Conservation (phyloP, 2,797 vertebrate genomes). For the Huso huso region DNA sequence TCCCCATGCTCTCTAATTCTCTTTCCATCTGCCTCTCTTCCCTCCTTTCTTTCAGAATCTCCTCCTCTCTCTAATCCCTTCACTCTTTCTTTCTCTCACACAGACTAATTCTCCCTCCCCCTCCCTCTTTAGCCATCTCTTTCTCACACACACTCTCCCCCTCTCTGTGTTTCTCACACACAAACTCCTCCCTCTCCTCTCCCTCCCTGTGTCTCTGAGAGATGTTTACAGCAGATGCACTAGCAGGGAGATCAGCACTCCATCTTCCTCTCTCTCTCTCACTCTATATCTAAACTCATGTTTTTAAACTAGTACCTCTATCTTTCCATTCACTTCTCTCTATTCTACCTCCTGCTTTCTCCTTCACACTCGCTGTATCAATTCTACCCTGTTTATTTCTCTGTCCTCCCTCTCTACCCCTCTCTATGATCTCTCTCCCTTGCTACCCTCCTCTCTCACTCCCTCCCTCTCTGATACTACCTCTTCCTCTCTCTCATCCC, state of each 20-base stretch:
- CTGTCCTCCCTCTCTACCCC: slow-evolving; percentile 14
- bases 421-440: neutral
- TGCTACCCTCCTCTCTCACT: neutral
- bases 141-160: slow-evolving; percentile 5
- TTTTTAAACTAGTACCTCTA: no score
- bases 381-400: neutral
- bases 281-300: no score
- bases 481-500: neutral
- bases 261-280: no score
- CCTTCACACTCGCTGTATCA: no score
- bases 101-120: slow-evolving; percentile 20
- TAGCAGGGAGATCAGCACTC: no score
- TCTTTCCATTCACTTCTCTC: no score
- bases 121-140: neutral
- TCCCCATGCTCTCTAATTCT: slow-evolving; percentile 50
- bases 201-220: no score
- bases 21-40: slow-evolving; percentile 20
- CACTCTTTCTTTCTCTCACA: slow-evolving; percentile 1
- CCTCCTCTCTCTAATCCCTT: neutral
- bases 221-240: no score
- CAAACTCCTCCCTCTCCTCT: slow-evolving; percentile 18
- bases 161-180: slow-evolving; percentile 8
- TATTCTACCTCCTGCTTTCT: no score
- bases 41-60: neutral
- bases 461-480: neutral